Evolutionary conservation across 1,140 invertebrate species (phyloP), one percentile per base, ranked within the genome.

Genomic region (Dendrolimus punctatus): DNA sequence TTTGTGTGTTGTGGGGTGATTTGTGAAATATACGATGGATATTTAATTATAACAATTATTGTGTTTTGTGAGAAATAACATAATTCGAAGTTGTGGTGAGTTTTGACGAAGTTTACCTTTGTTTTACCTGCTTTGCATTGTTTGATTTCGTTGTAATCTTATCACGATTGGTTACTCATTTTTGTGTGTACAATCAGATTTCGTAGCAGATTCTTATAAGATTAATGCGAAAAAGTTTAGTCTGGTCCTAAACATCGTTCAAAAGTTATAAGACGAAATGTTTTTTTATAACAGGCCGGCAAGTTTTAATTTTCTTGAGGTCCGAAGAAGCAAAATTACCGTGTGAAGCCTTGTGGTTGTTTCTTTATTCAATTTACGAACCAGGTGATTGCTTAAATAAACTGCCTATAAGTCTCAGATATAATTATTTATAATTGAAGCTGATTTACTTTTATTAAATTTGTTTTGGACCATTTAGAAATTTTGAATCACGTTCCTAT

Each of bases 1-100:
- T 44, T 61, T 56, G 64, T 66, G 60, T 42, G n/a, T 50, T 65
- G 60, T 66, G 64, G 40, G 56, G 58, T 60, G 58, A 51, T 42
- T 50, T 60, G 60, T 62, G 57, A 56, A 60, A 46, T 53, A 55
- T 60, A 66, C 60, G 60, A 66, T 66, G 64, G 54, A 59, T 58
- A 66, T 59, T 46, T 62, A 48, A 23, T 66, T 53, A 38, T 66
- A 60, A 59, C 46, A 45, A 9, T 51, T 49, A 36, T 37, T 46
- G 36, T 51, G 53, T 40, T 54, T 51, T 57, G 58, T 56, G 49
- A 57, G 40, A 54, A 57, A 49, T 54, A 41, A 47, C 53, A 40
- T 54, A 39, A 50, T 55, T 47, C 49, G 48, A 58, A 53, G 46
- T 59, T 54, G 44, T 37, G 59, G 63, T 61, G 57, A 65, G 59